These are phyloP conservation scores for Grus americana DNA, from an alignment of 2,113 vertebrate genomes.

Conservation along the genomic window DNA sequence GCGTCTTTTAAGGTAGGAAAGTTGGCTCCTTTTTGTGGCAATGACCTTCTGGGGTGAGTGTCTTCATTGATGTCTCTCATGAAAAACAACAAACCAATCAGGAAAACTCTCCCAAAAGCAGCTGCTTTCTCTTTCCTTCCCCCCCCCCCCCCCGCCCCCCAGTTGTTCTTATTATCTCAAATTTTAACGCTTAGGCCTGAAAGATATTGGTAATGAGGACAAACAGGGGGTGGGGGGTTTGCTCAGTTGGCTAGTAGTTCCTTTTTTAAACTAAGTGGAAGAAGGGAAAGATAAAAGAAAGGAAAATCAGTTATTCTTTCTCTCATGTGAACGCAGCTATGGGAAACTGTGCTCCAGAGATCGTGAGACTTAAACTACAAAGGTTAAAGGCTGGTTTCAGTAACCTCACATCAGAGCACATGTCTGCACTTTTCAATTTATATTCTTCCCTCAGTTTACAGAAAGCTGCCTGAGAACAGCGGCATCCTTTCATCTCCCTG, in stretches of 20 bases:
- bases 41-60: neutral
- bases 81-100: neutral
- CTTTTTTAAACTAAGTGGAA: neutral
- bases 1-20: neutral
- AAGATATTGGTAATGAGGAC: neutral
- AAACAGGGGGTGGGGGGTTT: neutral
- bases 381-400: slow-evolving; percentile 7
- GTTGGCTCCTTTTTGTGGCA: neutral
- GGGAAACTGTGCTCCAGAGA: neutral
- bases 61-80: neutral
- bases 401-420: slow-evolving; percentile 2
- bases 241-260: neutral
- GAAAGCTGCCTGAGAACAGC: neutral
- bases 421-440: neutral
- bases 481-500: neutral
- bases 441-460: slow-evolving; percentile 3
- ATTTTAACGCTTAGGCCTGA: neutral
- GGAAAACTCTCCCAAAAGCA: neutral
- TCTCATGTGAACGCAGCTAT: neutral
- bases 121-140: neutral
- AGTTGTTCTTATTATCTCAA: neutral
- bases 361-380: neutral
- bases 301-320: neutral
- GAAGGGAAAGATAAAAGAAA: neutral
- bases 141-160: too few species aligned